phyloP scores from a whole-genome alignment of 2,113 vertebrate genomes.

The Elgaria multicarinata region DNA sequence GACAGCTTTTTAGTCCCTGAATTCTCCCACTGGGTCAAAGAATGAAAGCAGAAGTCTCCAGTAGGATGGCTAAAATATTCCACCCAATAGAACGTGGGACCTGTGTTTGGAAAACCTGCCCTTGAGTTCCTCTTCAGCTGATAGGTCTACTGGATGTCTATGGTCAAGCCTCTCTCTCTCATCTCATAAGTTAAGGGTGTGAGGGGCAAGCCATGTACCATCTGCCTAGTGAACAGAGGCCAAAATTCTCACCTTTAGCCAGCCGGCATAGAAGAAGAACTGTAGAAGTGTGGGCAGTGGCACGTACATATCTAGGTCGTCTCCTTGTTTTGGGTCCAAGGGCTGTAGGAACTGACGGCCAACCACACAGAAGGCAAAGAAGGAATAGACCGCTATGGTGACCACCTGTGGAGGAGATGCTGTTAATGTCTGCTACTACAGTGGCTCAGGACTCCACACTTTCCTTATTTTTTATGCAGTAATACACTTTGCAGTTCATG shows the following conservation, averaged over 20 bases:
- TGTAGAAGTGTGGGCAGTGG: constrained; percentile 88
- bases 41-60: not conserved
- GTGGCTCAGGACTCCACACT: not conserved
- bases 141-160: not conserved
- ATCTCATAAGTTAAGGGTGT: not conserved
- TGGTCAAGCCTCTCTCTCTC: not conserved
- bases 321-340: constrained; percentile 59
- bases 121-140: not conserved
- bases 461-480: not conserved
- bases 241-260: constrained; percentile 84
- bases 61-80: not conserved
- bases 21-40: not conserved
- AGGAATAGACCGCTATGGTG: constrained; percentile 89
- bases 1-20: not conserved
- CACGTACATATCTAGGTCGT: constrained; percentile 83
- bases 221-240: not conserved
- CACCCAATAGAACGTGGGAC: not conserved
- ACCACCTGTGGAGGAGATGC: constrained; percentile 79
- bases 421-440: not conserved
- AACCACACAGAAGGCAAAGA: constrained; percentile 86
- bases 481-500: not conserved
- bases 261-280: constrained; percentile 92
- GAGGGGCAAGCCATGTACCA: not conserved
- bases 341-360: constrained; percentile 87
- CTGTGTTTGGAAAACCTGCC: not conserved